These are phyloP conservation scores for Clytia hemisphaerica DNA, from an alignment of 30 jellyfish, hydroid and myxozoan species.

Conservation along the genomic window DNA sequence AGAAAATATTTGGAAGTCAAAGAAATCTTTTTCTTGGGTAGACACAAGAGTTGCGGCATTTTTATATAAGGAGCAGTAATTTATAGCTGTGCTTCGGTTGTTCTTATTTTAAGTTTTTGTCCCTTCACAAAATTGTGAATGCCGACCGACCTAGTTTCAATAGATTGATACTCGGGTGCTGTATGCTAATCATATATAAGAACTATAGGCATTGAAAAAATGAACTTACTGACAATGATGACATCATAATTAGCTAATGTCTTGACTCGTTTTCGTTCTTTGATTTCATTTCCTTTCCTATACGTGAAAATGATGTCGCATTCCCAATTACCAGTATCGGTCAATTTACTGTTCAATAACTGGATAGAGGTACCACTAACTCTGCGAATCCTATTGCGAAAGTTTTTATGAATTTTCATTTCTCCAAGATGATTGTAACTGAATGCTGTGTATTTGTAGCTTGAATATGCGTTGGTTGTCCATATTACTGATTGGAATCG, in stretches of 20 bases:
- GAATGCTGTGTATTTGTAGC: not conserved
- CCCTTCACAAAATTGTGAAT: too few relatives aligned
- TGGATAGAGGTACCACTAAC: not conserved
- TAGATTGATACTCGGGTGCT: too few relatives aligned
- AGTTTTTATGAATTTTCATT: not conserved
- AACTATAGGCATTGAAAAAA: too few relatives aligned
- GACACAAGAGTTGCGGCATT: too few relatives aligned
- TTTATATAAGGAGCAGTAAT: too few relatives aligned
- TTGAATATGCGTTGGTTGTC: not conserved
- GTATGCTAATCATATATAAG: too few relatives aligned
- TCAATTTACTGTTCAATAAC: not conserved
- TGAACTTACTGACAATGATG: not conserved
- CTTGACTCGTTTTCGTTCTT: not conserved
- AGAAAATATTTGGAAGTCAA: too few relatives aligned
- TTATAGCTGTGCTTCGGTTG: too few relatives aligned
- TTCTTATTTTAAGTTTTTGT: too few relatives aligned
- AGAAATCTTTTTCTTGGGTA: too few relatives aligned
- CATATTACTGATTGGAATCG: not conserved
- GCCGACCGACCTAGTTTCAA: too few relatives aligned
- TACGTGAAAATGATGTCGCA: not conserved
- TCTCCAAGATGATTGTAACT: not conserved
- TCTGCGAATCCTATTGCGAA: not conserved
- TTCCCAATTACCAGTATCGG: constrained; percentile 1
- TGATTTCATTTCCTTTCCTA: not conserved
- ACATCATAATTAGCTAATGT: constrained; percentile 2